Evolutionary conservation across 2,113 vertebrate genomes (phyloP), one percentile per base, ranked within the genome.

Genomic region (Perca schrenkii): DNA sequence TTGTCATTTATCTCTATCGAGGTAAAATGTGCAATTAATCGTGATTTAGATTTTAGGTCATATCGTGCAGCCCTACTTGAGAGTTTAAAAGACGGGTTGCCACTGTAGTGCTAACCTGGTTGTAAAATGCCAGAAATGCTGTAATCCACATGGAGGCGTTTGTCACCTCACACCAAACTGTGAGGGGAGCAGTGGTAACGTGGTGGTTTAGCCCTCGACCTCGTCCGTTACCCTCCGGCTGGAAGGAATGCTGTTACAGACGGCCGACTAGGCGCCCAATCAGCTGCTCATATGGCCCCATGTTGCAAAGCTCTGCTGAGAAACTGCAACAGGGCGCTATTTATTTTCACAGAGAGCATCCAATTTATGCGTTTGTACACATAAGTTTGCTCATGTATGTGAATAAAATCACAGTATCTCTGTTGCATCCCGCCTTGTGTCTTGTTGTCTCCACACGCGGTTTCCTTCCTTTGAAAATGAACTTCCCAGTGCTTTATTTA

Each of bases 111-210:
- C 70, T 88, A 90, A 90, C 85, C 84, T 66, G 82, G 82, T 89
- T 87, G 89, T 93, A 93, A 93, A 93, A 90, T 82, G 88, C 70
- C 84, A 90, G 88, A 89, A 91, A 89, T 78, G 79, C 79, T 94
- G 91, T 93, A 89, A 94, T 90, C 90, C 86, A 72, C 90, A 81
- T 86, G 79, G 83, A 93, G 89, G 85, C 77, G 88, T 91, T 93
- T 87, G 92, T 90, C 84, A 90, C 70, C 80, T 93, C 79, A 73
- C 91, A 88, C 84, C 90, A 91, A 93, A 91, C 90, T 89, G 93
- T 66, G 85, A 92, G 84, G 77, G 71, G 80, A 77, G 86, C 80
- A 31, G 80, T 22, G 78, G 86, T 68, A 62, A 84, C 52, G 80
- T 68, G 80, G 79, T 50, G 62, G 76, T 69, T 83, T 77, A 56